Percentiles rank a stretch among this genome's conserved stretches.
These are phyloP conservation scores for Ceuthmochares aereus DNA, from an alignment of 2,113 vertebrate genomes.

Conservation along the genomic window DNA sequence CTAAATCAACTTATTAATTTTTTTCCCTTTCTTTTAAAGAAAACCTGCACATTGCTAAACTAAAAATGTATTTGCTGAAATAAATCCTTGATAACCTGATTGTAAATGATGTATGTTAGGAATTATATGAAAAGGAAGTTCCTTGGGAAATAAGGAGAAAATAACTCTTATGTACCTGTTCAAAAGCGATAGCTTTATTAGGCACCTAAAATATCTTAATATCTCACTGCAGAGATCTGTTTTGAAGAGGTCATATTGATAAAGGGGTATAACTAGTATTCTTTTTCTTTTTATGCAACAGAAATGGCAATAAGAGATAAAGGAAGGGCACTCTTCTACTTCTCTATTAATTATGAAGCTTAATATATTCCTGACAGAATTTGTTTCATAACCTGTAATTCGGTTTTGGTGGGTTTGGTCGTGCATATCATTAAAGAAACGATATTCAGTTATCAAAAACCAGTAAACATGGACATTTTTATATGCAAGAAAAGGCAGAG, in stretches of 20 bases:
- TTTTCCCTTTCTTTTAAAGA: background rate
- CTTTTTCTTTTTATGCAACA: slow-evolving; percentile 23
- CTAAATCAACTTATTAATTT: background rate
- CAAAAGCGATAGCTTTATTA: slow-evolving; percentile 35
- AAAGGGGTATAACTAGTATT: background rate
- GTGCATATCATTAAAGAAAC: slow-evolving; percentile 73
- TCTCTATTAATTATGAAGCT: slow-evolving; percentile 63
- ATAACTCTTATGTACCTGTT: slow-evolving; percentile 31
- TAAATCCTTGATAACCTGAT: slow-evolving; percentile 34
- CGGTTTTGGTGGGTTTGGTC: slow-evolving; percentile 61
- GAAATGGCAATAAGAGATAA: slow-evolving; percentile 55
- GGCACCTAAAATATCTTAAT: background rate
- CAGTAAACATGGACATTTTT: slow-evolving; percentile 82
- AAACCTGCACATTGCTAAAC: background rate
- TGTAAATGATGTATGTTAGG: background rate
- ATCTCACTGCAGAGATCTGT: background rate
- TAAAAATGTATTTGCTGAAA: background rate
- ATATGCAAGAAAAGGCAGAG: slow-evolving; percentile 86
- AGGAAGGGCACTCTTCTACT: slow-evolving; percentile 26
- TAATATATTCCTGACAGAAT: slow-evolving; percentile 37
- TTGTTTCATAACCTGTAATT: slow-evolving; percentile 72
- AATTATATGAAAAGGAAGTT: slow-evolving; percentile 32
- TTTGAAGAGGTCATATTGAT: background rate
- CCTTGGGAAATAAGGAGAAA: slow-evolving; percentile 61
- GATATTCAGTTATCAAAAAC: slow-evolving; percentile 78